These are phyloP conservation scores for Leptinotarsa undecemlineata DNA, from an alignment of 1,140 invertebrate genomes.

Conservation along the genomic window DNA sequence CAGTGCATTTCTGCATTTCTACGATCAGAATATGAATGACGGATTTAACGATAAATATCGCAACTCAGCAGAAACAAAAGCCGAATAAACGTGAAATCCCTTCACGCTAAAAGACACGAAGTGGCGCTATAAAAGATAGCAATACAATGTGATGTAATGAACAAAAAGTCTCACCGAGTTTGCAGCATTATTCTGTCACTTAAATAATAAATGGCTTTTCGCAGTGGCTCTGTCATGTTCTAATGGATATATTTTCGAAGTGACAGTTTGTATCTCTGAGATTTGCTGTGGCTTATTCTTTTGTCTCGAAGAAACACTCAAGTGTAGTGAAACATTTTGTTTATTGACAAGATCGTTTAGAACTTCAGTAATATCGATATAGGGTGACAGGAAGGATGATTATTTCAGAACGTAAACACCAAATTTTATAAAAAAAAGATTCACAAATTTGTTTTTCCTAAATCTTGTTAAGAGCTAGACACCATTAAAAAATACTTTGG, in stretches of 20 bases:
- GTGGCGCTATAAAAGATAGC: conserved; percentile 9
- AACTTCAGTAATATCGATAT: too few relatives aligned
- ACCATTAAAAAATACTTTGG: too few relatives aligned
- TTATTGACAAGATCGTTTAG: too few relatives aligned
- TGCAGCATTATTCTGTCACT: conserved; percentile 22
- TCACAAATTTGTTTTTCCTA: too few relatives aligned
- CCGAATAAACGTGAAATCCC: not conserved
- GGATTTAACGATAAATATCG: not conserved
- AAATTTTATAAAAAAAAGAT: too few relatives aligned
- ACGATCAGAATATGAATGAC: not conserved
- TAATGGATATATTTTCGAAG: conserved; percentile 22
- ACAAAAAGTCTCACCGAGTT: conserved; percentile 21
- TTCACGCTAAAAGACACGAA: conserved; percentile 12
- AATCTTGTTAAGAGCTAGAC: too few relatives aligned
- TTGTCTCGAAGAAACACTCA: conserved; percentile 12
- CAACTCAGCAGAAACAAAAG: conserved; percentile 11
- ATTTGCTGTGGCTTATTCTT: conserved; percentile 12
- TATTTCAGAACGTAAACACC: too few relatives aligned
- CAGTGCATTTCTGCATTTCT: not conserved
- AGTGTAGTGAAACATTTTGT: not conserved
- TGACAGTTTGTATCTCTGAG: conserved; percentile 22
- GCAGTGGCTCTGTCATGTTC: conserved; percentile 8
- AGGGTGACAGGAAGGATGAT: too few relatives aligned
- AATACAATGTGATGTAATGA: conserved; percentile 22
- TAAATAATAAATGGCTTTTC: conserved; percentile 23